Percentiles rank a stretch among this genome's conserved stretches.
phyloP scores from a whole-genome alignment of 1,140 invertebrate species.

The Andrena cerasifolii region DNA sequence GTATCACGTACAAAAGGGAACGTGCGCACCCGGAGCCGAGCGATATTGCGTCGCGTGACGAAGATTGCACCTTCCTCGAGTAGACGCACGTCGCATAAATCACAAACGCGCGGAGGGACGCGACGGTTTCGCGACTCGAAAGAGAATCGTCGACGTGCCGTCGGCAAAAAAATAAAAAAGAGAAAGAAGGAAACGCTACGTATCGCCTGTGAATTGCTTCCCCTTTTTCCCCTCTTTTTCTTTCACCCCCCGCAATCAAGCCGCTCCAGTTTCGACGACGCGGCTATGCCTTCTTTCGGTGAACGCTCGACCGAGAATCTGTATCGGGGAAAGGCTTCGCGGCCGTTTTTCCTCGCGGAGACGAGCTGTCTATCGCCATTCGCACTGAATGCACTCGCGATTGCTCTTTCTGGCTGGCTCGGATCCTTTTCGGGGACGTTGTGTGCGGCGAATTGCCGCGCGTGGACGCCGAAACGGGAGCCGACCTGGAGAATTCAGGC shows the following conservation, averaged over 20 bases:
- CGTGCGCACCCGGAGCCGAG: too few species aligned
- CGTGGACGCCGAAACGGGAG: too few species aligned
- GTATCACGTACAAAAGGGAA: too few species aligned
- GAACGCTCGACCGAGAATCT: conserved; percentile 5
- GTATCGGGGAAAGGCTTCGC: background rate
- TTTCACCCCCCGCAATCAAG: conserved; percentile 30
- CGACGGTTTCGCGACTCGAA: background rate
- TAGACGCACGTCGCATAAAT: conserved; percentile 10
- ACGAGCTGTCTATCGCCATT: conserved; percentile 22
- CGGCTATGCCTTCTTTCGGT: conserved; percentile 7
- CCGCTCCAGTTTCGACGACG: conserved; percentile 34
- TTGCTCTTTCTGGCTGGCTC: background rate
- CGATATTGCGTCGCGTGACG: conserved; percentile 24
- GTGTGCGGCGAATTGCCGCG: too few species aligned
- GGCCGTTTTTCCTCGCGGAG: background rate
- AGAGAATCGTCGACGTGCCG: conserved; percentile 16
- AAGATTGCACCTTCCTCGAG: conserved; percentile 37
- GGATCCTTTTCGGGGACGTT: too few species aligned
- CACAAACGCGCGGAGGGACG: conserved; percentile 17
- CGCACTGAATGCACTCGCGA: background rate
- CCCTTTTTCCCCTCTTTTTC: conserved; percentile 31
- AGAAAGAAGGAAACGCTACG: background rate
- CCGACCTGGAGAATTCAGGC: background rate
- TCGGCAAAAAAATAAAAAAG: conserved; percentile 6
- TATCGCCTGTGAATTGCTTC: conserved; percentile 20